These are phyloP conservation scores for Zapus hudsonius DNA, from an alignment of 2,113 vertebrate genomes.

Conservation along the genomic window DNA sequence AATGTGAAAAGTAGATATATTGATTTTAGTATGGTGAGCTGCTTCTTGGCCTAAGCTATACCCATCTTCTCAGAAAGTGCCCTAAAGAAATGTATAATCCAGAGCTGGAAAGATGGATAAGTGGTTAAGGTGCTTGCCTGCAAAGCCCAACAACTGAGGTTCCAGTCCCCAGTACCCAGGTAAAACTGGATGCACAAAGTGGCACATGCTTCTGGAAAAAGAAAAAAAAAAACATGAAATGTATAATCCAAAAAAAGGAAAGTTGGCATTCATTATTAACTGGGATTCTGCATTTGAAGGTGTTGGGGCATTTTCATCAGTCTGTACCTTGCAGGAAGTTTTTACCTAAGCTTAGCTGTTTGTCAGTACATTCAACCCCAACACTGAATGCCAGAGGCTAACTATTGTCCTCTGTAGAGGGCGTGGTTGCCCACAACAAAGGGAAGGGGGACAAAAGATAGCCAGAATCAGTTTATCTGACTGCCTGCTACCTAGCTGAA, in stretches of 20 bases:
- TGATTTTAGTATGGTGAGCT: background rate
- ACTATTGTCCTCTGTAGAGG: background rate
- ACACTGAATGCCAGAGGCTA: background rate
- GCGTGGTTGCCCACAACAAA: background rate
- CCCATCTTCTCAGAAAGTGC: background rate
- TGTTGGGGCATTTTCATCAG: conserved; percentile 25
- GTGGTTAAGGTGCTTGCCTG: no score
- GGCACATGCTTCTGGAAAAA: no score
- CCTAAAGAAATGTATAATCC: background rate
- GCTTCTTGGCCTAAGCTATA: background rate
- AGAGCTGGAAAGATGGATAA: conserved; percentile 2
- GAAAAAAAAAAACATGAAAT: no score
- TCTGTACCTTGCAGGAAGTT: no score
- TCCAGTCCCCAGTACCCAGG: no score
- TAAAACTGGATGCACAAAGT: no score
- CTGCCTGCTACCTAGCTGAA: background rate
- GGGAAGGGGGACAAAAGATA: background rate
- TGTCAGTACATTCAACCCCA: background rate
- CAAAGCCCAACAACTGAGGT: no score
- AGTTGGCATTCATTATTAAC: background rate
- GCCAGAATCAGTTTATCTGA: background rate
- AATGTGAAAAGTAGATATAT: background rate
- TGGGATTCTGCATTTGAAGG: background rate
- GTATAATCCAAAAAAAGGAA: no score
- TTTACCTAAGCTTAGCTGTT: background rate